These are phyloP conservation scores for Drosophila novamexicana DNA, from an alignment of 1,140 invertebrate genomes.

Conservation along the genomic window DNA sequence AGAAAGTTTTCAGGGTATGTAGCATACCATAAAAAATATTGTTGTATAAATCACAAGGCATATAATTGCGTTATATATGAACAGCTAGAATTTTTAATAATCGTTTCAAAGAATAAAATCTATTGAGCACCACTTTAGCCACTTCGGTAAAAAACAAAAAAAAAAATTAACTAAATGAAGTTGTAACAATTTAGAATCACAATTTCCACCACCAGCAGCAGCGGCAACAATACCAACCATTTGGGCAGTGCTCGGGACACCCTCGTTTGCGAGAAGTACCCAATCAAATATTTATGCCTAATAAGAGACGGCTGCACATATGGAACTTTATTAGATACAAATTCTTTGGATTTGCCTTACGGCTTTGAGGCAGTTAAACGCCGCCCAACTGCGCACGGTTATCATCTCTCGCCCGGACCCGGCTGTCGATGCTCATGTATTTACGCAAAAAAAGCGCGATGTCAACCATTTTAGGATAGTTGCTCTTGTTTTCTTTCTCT, in stretches of 20 bases:
- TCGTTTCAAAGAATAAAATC: constrained; percentile 24
- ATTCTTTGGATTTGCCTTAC: constrained; percentile 56
- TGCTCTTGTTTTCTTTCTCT: constrained; percentile 58
- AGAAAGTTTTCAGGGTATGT: no score
- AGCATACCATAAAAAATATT: no score
- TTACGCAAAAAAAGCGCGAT: constrained; percentile 47
- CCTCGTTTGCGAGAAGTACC: constrained; percentile 63
- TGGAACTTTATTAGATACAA: constrained; percentile 81
- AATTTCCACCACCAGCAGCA: constrained; percentile 25
- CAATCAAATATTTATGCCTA: constrained; percentile 73
- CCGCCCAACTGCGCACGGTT: background rate
- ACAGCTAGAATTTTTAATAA: constrained; percentile 54
- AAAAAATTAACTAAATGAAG: constrained; percentile 62
- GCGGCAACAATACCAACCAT: constrained; percentile 22
- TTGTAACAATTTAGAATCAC: constrained; percentile 58
- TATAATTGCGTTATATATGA: background rate
- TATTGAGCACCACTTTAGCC: constrained; percentile 55
- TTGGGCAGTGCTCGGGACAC: constrained; percentile 45
- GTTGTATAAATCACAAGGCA: no score
- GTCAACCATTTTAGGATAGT: constrained; percentile 72
- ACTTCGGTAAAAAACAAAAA: constrained; percentile 39
- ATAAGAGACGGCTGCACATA: constrained; percentile 64
- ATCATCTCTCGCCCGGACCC: background rate
- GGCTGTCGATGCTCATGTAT: constrained; percentile 37
- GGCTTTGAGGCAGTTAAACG: constrained; percentile 30